Conservation (phyloP, 53 echinoderm and acorn worm species). For the Apostichopus leukothele region DNA sequence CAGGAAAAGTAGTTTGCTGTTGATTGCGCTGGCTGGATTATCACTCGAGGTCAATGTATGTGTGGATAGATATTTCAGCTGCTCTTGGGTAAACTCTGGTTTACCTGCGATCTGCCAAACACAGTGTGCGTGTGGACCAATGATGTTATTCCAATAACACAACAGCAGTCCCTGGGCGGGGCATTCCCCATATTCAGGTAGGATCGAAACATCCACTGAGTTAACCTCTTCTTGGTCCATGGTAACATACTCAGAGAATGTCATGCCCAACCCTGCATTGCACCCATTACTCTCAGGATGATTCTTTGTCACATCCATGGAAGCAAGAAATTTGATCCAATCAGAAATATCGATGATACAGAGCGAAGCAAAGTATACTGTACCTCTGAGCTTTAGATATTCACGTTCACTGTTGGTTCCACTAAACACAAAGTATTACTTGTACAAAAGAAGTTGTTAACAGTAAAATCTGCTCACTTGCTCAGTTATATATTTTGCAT, state of each 20-base stretch:
- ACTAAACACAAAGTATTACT: too few relatives aligned
- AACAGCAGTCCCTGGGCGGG: conserved; percentile 79
- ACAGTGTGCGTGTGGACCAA: conserved; percentile 81
- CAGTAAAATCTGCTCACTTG: too few relatives aligned
- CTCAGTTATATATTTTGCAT: too few relatives aligned
- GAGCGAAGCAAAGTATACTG: too few relatives aligned
- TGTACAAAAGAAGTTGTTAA: too few relatives aligned
- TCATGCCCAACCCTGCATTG: not conserved
- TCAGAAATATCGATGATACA: too few relatives aligned
- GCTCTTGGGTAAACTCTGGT: conserved; percentile 59
- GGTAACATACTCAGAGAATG: not conserved
- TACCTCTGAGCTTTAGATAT: too few relatives aligned
- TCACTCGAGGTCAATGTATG: conserved; percentile 91
- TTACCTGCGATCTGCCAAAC: conserved; percentile 83
- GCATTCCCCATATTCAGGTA: conserved; percentile 57
- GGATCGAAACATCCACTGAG: not conserved
- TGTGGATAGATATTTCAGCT: conserved; percentile 73
- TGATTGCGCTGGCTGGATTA: conserved; percentile 59
- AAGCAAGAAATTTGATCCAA: not conserved
- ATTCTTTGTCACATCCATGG: not conserved
- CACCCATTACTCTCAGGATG: too few relatives aligned
- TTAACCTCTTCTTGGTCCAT: conserved; percentile 34
- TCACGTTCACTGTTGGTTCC: too few relatives aligned
- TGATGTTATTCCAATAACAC: conserved; percentile 95
- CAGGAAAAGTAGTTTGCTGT: conserved; percentile 80